A percentile compares a stretch with the other conserved stretches of the same genome.
These are phyloP conservation scores for Cuculus canorus DNA, from an alignment of 2,797 vertebrate genomes.

Conservation along the genomic window DNA sequence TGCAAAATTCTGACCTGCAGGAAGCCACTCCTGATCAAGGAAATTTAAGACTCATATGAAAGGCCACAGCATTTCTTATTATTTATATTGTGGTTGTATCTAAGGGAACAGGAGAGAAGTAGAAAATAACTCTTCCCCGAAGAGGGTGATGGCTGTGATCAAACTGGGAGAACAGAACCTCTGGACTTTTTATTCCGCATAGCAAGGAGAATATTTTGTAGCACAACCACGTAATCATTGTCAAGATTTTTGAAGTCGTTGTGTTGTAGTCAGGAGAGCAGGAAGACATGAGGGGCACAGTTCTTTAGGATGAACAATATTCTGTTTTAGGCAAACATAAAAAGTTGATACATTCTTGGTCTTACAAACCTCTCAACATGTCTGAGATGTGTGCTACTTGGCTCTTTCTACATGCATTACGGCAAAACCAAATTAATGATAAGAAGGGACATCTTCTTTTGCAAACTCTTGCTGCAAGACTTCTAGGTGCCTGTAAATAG, in stretches of 20 bases:
- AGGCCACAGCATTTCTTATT: neutral
- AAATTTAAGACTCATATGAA: neutral
- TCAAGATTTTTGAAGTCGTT: neutral
- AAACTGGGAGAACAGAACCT: accelerated
- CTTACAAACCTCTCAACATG: neutral
- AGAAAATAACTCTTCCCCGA: neutral
- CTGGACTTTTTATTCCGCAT: neutral
- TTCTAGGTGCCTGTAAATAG: neutral
- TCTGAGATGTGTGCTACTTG: neutral
- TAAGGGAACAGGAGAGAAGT: neutral
- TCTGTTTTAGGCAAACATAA: neutral
- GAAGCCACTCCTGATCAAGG: neutral
- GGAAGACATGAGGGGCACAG: neutral
- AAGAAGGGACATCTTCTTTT: neutral
- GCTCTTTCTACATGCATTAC: neutral
- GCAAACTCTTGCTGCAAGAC: neutral
- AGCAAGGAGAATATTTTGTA: neutral
- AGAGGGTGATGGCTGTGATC: neutral
- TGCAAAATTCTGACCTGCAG: neutral
- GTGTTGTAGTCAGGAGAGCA: neutral
- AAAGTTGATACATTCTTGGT: neutral
- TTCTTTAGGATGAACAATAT: neutral
- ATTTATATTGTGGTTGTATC: neutral
- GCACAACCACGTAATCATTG: neutral
- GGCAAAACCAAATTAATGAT: neutral